phyloP scores from a whole-genome alignment of 2,888 invertebrate genomes.

The Julus scanicus region DNA sequence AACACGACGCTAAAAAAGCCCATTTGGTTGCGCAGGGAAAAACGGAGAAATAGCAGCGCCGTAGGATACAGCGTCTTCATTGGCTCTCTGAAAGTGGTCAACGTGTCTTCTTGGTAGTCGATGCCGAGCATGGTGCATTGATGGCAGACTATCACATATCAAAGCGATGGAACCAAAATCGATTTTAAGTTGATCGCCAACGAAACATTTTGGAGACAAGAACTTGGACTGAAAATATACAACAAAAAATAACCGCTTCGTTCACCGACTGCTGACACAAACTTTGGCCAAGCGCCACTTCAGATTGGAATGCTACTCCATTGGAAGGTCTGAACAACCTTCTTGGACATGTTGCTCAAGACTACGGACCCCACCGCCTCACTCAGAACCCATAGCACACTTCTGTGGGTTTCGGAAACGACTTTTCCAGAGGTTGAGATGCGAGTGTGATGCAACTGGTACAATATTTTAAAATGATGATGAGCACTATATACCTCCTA shows the following conservation, averaged over 20 bases:
- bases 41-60: background rate
- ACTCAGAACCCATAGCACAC: background rate
- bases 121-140: constrained; percentile 7
- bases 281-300: too few species aligned
- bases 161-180: background rate
- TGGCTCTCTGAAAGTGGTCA: background rate
- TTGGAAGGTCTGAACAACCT: constrained; percentile 1
- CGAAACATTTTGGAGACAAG: background rate
- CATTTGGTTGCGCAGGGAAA: background rate
- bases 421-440: background rate
- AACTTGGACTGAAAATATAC: background rate
- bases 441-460: background rate
- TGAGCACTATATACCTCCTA: too few species aligned
- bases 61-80: background rate
- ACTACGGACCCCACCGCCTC: background rate
- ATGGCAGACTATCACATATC: constrained; percentile 33
- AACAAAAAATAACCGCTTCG: too few species aligned
- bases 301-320: background rate
- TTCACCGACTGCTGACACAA: too few species aligned
- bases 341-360: constrained; percentile 22
- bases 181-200: background rate
- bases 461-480: background rate
- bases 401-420: background rate
- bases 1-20: background rate
- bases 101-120: constrained; percentile 22